Conservation (phyloP, 2,113 vertebrate genomes). For the Oryzias javanicus region DNA sequence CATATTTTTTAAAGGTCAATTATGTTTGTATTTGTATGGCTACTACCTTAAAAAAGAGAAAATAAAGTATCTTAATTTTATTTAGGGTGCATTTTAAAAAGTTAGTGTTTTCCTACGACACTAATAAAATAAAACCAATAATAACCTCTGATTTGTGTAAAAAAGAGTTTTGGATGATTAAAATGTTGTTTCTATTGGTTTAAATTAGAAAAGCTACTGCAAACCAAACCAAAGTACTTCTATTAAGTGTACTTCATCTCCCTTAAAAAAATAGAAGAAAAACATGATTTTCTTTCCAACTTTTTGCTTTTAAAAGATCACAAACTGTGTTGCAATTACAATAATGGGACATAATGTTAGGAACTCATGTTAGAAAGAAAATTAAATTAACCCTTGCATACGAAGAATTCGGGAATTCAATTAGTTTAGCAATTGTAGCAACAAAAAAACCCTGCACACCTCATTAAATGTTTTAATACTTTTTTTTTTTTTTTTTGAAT, state of each 20-base stretch:
- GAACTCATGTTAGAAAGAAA: slow-evolving; percentile 18
- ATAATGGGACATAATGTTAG: background rate
- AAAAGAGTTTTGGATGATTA: no score
- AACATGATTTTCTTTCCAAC: background rate
- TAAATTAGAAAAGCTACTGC: background rate
- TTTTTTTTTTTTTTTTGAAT: slow-evolving; percentile 17
- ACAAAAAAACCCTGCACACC: slow-evolving; percentile 12
- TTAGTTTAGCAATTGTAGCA: slow-evolving; percentile 23
- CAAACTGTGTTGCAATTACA: background rate
- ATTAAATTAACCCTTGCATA: slow-evolving; percentile 12
- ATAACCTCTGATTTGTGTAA: background rate
- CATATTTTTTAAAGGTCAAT: no score
- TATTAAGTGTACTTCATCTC: background rate
- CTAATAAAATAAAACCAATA: no score
- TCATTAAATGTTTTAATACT: slow-evolving; percentile 25
- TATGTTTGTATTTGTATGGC: no score
- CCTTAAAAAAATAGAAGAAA: background rate
- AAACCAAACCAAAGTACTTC: background rate
- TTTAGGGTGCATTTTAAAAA: no score
- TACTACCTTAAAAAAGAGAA: background rate
- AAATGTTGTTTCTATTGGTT: background rate
- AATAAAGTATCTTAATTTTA: no score
- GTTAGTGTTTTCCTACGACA: no score
- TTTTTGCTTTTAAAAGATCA: background rate
- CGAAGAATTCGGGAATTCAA: slow-evolving; percentile 20